Conservation (phyloP, 2,113 vertebrate species). For the Ochotona princeps region DNA sequence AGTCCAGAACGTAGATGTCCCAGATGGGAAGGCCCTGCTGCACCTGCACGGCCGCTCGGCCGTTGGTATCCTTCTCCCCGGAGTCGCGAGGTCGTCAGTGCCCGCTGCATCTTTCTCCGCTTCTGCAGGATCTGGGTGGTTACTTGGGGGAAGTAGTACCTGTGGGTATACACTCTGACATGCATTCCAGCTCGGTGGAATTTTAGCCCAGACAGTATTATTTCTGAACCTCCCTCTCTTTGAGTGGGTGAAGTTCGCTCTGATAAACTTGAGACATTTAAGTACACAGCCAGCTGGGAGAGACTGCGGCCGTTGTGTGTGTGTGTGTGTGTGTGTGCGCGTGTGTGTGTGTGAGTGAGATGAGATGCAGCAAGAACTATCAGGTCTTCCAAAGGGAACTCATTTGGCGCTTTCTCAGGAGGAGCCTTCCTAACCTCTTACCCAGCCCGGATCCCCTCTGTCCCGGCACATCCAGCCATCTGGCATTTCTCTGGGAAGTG, state of each 20-base stretch:
- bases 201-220: constrained; percentile 66
- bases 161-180: constrained; percentile 37
- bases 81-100: not conserved
- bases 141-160: constrained; percentile 3
- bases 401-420: not conserved
- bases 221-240: constrained; percentile 52
- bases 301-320: not conserved
- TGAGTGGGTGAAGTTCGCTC: constrained; percentile 62
- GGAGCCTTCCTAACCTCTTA: not conserved
- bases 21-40: no score
- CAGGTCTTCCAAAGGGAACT: not conserved
- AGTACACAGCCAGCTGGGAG: constrained; percentile 20
- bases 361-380: not conserved
- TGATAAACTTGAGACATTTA: constrained; percentile 52
- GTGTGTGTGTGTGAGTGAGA: not conserved
- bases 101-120: not conserved
- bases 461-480: not conserved
- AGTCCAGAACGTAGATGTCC: no score
- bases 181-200: not conserved
- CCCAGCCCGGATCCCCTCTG: not conserved
- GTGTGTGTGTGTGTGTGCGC: not conserved
- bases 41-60: no score
- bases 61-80: not conserved
- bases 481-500: not conserved
- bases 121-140: not conserved